A percentile compares a stretch with the other conserved stretches of the same genome.
These are phyloP conservation scores for Drosophila sulfurigaster DNA, from an alignment of 1,140 invertebrate species.

Conservation along the genomic window DNA sequence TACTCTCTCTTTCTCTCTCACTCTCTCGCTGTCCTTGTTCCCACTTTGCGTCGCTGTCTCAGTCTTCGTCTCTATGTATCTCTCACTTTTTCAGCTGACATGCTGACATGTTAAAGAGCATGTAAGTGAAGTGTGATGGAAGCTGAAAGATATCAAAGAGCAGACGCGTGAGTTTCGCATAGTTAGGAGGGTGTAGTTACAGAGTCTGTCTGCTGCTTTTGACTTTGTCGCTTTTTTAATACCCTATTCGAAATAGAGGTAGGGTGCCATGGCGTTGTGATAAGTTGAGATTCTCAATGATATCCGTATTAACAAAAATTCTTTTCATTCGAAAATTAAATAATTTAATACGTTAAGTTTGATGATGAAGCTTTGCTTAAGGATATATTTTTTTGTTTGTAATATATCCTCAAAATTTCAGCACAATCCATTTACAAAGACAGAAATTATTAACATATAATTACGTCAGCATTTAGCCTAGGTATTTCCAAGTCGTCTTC, in stretches of 20 bases:
- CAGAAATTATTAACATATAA: neutral
- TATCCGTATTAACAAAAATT: too few relatives aligned
- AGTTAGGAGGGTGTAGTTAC: conserved; percentile 35
- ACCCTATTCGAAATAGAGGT: neutral
- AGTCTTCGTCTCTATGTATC: neutral
- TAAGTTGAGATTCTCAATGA: too few relatives aligned
- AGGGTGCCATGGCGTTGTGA: too few relatives aligned
- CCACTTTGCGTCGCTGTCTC: neutral
- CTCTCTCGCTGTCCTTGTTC: conserved; percentile 9
- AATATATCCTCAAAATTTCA: neutral
- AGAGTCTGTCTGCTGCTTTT: conserved; percentile 32
- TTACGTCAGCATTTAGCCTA: neutral
- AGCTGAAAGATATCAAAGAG: conserved; percentile 59
- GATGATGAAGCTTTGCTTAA: neutral
- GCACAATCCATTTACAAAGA: neutral
- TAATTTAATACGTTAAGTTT: neutral
- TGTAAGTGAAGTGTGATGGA: conserved; percentile 83
- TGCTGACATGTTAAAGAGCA: conserved; percentile 81
- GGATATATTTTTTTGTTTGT: neutral
- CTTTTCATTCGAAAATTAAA: neutral
- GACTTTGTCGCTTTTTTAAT: conserved; percentile 37
- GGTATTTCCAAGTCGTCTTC: neutral
- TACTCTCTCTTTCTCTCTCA: conserved; percentile 13
- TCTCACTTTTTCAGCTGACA: conserved; percentile 45
- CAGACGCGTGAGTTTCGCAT: conserved; percentile 36